A percentile compares a stretch with the other conserved stretches of the same genome.
phyloP scores from a whole-genome alignment of 92 coral and sea anemone species.

The Meandrina meandrites region DNA sequence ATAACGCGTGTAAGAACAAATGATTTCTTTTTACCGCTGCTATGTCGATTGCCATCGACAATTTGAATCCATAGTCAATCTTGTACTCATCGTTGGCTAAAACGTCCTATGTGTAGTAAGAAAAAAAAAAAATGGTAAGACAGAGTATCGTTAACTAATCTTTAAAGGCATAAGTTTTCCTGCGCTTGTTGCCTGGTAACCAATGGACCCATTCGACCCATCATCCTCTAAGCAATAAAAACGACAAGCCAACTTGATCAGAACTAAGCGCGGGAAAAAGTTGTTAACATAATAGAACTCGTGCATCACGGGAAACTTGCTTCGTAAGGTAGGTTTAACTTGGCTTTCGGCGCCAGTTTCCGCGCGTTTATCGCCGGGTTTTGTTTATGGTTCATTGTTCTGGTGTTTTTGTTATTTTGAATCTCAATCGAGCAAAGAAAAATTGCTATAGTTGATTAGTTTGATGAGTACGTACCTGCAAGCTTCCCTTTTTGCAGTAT shows the following conservation, averaged over 20 bases:
- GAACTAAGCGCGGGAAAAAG: not conserved
- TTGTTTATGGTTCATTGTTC: too few species aligned
- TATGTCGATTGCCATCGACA: slow-evolving; percentile 79
- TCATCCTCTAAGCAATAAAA: too few species aligned
- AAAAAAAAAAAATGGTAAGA: not conserved
- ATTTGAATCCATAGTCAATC: slow-evolving; percentile 78
- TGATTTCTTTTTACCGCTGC: slow-evolving; percentile 54
- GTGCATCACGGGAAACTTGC: too few species aligned
- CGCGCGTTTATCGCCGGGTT: not conserved
- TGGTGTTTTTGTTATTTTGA: not conserved
- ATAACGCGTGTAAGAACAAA: not conserved
- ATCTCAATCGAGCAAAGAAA: not conserved
- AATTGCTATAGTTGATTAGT: not conserved
- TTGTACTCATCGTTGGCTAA: slow-evolving; percentile 78
- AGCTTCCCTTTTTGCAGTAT: slow-evolving; percentile 81
- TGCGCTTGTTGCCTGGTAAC: not conserved
- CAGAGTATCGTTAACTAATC: too few species aligned
- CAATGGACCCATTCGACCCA: not conserved
- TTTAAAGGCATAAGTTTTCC: too few species aligned
- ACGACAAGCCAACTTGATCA: not conserved
- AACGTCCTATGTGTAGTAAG: slow-evolving; percentile 60
- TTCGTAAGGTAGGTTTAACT: not conserved
- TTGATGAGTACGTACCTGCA: slow-evolving; percentile 48
- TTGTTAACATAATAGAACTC: too few species aligned
- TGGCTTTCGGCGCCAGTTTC: not conserved